Percentiles rank a stretch among this genome's conserved stretches.
phyloP scores from a whole-genome alignment of 1,140 invertebrate species.

The Teleopsis dalmanni region DNA sequence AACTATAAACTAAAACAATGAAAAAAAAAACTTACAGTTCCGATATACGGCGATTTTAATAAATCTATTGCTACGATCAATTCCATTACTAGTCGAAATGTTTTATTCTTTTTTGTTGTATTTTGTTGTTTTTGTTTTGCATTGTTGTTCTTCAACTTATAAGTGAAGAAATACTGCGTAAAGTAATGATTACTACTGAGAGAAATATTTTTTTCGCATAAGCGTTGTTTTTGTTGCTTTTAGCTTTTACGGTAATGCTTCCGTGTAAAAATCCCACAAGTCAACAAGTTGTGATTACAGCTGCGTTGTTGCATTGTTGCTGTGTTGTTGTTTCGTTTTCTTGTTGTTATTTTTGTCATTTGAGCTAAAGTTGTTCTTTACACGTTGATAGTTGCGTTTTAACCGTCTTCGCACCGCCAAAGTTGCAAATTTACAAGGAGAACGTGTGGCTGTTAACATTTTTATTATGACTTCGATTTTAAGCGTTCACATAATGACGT shows the following conservation, averaged over 20 bases:
- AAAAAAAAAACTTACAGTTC: constrained; percentile 2
- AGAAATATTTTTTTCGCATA: neutral
- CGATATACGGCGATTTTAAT: constrained; percentile 5
- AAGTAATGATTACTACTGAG: no score
- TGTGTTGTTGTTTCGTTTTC: constrained; percentile 13
- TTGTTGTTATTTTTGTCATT: neutral
- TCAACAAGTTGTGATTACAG: constrained; percentile 22
- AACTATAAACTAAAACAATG: neutral
- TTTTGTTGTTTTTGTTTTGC: neutral
- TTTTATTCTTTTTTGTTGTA: neutral
- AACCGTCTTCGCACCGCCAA: constrained; percentile 29
- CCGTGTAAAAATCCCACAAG: constrained; percentile 26
- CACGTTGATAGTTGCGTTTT: neutral
- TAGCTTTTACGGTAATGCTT: constrained; percentile 13
- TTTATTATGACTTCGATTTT: constrained; percentile 10
- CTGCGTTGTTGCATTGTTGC: neutral
- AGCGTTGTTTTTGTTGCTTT: neutral
- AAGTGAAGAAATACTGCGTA: no score
- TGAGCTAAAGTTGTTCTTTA: neutral
- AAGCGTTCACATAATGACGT: no score
- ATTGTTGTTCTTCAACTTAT: neutral
- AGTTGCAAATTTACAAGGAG: constrained; percentile 30
- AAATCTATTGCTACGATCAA: neutral
- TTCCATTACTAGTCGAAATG: neutral
- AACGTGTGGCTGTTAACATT: constrained; percentile 30